phyloP scores from a whole-genome alignment of 2,797 vertebrate genomes.

The Onychomys torridus region DNA sequence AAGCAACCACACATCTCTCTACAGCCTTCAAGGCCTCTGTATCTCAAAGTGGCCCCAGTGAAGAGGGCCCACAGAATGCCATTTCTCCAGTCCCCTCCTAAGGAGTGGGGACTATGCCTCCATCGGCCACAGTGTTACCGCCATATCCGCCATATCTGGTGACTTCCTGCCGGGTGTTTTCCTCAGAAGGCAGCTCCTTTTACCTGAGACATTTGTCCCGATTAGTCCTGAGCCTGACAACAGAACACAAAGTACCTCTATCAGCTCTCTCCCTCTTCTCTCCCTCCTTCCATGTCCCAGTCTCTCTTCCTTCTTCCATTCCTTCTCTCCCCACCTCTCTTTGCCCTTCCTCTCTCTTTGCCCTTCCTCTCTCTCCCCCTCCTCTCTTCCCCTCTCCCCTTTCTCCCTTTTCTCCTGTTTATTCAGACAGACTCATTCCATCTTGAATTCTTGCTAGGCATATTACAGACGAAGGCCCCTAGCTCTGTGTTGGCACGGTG shows the following conservation, averaged over 20 bases:
- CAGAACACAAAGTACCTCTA: neutral
- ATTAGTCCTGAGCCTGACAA: neutral
- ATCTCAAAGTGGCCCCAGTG: neutral
- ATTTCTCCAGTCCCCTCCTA: neutral
- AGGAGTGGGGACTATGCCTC: neutral
- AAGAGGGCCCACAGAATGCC: neutral
- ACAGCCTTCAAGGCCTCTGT: neutral
- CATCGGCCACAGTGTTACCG: neutral
- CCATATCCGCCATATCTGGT: no score
- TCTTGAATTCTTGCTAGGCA: neutral
- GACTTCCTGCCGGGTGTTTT: neutral
- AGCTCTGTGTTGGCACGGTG: neutral
- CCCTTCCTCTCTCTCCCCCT: fast-evolving
- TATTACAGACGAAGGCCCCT: neutral
- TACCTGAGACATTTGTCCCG: neutral
- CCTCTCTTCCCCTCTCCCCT: no score
- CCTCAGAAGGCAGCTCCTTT: neutral
- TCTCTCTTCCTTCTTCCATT: neutral
- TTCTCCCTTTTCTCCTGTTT: neutral
- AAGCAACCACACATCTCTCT: neutral
- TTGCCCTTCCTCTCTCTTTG: no score
- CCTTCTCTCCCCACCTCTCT: neutral
- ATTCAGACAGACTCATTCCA: neutral
- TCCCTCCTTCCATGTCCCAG: no score
- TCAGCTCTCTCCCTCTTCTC: neutral